Percentiles rank a stretch among this genome's conserved stretches.
Evolutionary conservation across 2,797 vertebrate genomes (phyloP).

Genomic region (Decapterus maruadsi): DNA sequence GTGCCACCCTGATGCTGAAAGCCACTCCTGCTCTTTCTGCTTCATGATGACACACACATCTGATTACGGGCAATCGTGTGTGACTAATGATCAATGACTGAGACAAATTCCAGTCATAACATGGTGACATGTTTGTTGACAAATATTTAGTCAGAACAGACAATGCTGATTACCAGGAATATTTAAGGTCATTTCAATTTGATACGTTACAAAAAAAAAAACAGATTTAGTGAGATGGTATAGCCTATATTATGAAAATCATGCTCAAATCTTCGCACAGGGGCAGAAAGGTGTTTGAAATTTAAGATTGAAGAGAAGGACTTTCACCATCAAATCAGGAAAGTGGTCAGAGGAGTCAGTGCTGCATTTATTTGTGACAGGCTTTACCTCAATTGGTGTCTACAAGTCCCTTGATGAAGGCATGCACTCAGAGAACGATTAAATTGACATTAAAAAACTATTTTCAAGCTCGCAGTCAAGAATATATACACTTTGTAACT

Average conservation of each 20-base stretch:
- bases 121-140: slow-evolving; percentile 40
- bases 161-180: slow-evolving; percentile 7
- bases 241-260: not conserved
- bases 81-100: slow-evolving; percentile 64
- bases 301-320: slow-evolving; percentile 43
- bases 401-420: slow-evolving; percentile 40
- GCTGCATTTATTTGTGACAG: slow-evolving; percentile 69
- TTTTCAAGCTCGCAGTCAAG: slow-evolving; percentile 29
- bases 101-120: slow-evolving; percentile 38
- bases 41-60: slow-evolving; percentile 27
- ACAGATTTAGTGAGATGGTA: not conserved
- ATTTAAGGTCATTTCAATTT: slow-evolving; percentile 5
- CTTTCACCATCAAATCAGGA: slow-evolving; percentile 47
- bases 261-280: not conserved
- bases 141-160: slow-evolving; percentile 36
- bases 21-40: slow-evolving; percentile 53
- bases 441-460: slow-evolving; percentile 54
- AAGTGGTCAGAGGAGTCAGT: slow-evolving; percentile 67
- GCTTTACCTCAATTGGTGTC: slow-evolving; percentile 63
- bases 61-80: slow-evolving; percentile 26
- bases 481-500: slow-evolving; percentile 24
- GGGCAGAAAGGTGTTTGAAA: not conserved
- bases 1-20: slow-evolving; percentile 51
- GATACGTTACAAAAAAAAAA: slow-evolving; percentile 1
- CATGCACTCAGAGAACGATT: slow-evolving; percentile 42